phyloP scores from a whole-genome alignment of 2,797 vertebrate genomes.

The Leptatherina wallacei region DNA sequence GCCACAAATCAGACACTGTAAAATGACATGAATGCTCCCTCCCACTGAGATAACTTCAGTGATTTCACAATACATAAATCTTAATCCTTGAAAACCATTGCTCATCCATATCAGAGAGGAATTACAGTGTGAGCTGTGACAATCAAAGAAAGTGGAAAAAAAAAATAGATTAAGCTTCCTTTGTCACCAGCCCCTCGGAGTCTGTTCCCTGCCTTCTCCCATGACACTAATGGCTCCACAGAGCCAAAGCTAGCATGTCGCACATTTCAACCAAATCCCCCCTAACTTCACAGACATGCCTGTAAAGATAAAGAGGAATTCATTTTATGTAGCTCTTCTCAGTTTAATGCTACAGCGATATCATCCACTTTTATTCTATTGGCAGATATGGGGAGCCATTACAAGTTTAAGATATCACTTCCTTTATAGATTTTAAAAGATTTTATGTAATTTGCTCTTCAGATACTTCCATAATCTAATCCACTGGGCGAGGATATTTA shows the following conservation, averaged over 20 bases:
- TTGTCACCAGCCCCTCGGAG: constrained; percentile 71
- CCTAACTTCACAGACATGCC: constrained; percentile 77
- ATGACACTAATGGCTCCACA: constrained; percentile 72
- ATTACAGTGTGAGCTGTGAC: constrained; percentile 76
- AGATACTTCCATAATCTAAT: constrained; percentile 68
- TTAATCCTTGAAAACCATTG: constrained; percentile 75
- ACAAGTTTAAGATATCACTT: constrained; percentile 67
- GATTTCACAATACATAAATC: constrained; percentile 76
- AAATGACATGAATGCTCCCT: constrained; percentile 31
- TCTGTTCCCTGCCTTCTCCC: constrained; percentile 65
- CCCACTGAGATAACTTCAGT: constrained; percentile 54
- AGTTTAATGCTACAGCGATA: constrained; percentile 58
- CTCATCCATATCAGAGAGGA: constrained; percentile 76
- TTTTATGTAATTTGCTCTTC: constrained; percentile 70
- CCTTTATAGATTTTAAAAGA: constrained; percentile 71
- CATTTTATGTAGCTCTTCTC: constrained; percentile 58
- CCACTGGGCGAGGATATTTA: constrained; percentile 60
- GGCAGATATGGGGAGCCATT: constrained; percentile 59
- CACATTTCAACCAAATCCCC: constrained; percentile 76
- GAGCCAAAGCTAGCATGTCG: constrained; percentile 72
- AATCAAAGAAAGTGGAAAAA: constrained; percentile 71
- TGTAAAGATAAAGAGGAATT: constrained; percentile 75
- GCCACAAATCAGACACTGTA: constrained; percentile 42
- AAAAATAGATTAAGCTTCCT: constrained; percentile 72
- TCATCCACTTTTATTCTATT: constrained; percentile 59